Conservation (phyloP, 1,140 invertebrate genomes). For the Steinernema feltiae region DNA sequence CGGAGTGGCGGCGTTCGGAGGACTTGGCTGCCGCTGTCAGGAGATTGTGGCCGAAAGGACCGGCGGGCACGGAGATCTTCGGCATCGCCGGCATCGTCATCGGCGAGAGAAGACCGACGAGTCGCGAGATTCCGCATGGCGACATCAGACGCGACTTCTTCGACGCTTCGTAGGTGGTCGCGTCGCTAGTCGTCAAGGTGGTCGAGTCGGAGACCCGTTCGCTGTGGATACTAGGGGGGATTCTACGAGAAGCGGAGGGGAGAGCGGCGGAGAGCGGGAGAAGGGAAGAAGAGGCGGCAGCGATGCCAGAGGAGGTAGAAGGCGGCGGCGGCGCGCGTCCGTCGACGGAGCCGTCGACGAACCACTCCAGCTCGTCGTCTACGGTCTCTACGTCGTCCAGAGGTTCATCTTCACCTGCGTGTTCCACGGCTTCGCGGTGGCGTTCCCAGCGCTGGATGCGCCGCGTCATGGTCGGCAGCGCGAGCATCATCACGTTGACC, state of each 20-base stretch:
- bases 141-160: not conserved
- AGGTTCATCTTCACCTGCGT: slow-evolving; percentile 47
- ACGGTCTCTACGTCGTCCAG: slow-evolving; percentile 23
- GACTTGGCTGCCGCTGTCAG: not conserved
- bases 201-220: slow-evolving; percentile 1
- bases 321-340: not conserved
- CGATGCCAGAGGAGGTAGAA: slow-evolving; percentile 19
- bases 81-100: slow-evolving; percentile 20
- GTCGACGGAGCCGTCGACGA: slow-evolving; percentile 12
- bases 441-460: slow-evolving; percentile 51
- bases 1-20: not conserved
- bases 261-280: slow-evolving; percentile 6
- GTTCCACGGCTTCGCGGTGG: slow-evolving; percentile 44
- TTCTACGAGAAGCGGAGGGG: not conserved
- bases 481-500: slow-evolving; percentile 56
- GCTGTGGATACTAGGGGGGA: not conserved
- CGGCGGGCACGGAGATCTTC: not conserved
- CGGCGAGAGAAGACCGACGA: slow-evolving; percentile 14
- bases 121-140: not conserved
- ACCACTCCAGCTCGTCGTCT: slow-evolving; percentile 20
- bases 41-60: not conserved
- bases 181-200: not conserved
- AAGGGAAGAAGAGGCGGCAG: slow-evolving; percentile 19
- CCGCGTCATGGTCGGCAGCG: slow-evolving; percentile 48
- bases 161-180: not conserved